phyloP scores from a whole-genome alignment of 2,113 vertebrate genomes.

The Psilopsiagon aymara region DNA sequence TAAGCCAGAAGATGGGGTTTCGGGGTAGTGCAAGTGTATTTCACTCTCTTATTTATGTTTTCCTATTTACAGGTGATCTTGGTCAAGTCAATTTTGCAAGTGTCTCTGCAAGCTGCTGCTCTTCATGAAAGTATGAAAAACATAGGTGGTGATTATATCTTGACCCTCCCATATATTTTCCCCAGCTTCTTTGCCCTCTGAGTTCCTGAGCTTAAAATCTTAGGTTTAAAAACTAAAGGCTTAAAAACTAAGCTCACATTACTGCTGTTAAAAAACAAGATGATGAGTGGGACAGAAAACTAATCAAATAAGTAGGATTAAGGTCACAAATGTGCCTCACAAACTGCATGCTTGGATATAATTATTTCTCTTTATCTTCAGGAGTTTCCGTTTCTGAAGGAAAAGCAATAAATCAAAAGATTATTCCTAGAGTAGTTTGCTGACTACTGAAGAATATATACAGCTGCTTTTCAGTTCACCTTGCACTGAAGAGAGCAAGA shows the following conservation, averaged over 20 bases:
- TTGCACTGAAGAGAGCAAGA: background rate
- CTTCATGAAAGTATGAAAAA: background rate
- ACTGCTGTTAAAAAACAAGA: background rate
- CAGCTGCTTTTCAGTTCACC: background rate
- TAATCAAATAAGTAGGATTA: slow-evolving; percentile 10
- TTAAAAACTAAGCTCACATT: background rate
- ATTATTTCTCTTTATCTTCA: background rate
- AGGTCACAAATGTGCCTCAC: background rate
- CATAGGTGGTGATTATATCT: background rate
- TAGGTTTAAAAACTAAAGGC: no score
- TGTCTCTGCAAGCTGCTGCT: background rate
- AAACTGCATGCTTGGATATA: background rate
- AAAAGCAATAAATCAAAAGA: background rate
- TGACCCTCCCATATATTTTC: background rate
- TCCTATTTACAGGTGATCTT: background rate
- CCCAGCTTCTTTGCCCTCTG: background rate
- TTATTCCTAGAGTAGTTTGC: background rate
- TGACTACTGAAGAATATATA: background rate
- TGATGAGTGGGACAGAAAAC: background rate
- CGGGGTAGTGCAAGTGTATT: background rate
- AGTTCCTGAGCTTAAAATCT: background rate
- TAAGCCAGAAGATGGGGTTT: background rate
- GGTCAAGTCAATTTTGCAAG: background rate
- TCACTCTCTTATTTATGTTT: background rate
- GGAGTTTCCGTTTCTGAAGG: background rate